Base-by-base conservation (phyloP, 2,888 invertebrate species). In the Scrobipalpa costella region DNA sequence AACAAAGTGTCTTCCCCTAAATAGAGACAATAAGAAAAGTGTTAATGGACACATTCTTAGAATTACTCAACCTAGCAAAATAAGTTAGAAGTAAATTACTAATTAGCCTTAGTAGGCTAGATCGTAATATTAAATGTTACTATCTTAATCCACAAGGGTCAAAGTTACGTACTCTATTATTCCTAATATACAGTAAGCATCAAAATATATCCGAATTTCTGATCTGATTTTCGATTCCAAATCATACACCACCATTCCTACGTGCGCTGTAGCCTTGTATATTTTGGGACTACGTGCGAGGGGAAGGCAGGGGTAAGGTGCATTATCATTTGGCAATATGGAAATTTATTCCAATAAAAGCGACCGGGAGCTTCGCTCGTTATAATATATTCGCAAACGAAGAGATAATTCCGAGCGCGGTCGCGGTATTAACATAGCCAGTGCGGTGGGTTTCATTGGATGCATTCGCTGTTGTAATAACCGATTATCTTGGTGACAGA, bases 341-440 rank as follows among this genome's bases (percentile, higher is more conserved):
- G 88, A 91, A 90, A 91, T 91, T 89, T 90, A 90, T 91, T 90
- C 89, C 90, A 90, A 90, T 90, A 90, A 90, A 52, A 88, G 85
- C 83, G 76, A 78, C 80, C 80, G 80, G 79, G 77, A 80, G 76
- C 82, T 80, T 55, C 80, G 81, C 79, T 81, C 85, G 87, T 88
- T 90, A 90, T 90, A 89, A 90, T 91, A 88, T 88, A 90, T 90
- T 88, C 90, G 85, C 85, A 88, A 90, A 88, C 89, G 88, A 87
- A 86, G 86, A 88, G 90, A 91, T 90, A 88, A 91, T 90, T 86
- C 84, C 75, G 83, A 78, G 79, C 83, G 84, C 85, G 86, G 88
- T 78, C 86, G 82, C 84, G 82, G 84, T 73, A 91, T 90, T 90
- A 85, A 80, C 91, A 91, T 50, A 50, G 50, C 50, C 21, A 27